Conservation (phyloP, 2,888 invertebrate species). For the Dryococelus australis region DNA sequence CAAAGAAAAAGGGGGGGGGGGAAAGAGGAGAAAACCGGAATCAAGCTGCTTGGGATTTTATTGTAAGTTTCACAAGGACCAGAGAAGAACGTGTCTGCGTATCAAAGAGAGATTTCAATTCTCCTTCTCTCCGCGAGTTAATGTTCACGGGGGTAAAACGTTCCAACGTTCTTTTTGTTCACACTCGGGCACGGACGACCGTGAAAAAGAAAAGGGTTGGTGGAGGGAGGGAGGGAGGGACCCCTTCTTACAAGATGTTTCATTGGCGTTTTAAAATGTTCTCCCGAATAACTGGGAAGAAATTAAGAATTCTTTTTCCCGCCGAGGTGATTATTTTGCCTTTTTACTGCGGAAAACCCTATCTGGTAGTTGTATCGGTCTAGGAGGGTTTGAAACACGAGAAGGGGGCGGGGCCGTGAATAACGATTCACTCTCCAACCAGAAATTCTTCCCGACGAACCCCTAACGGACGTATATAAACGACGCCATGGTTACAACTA, state of each 20-base stretch:
- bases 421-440: background rate
- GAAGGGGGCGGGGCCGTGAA: background rate
- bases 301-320: background rate
- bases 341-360: background rate
- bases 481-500: background rate
- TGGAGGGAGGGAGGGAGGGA: background rate
- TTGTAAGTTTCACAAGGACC: constrained; percentile 2
- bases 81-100: background rate
- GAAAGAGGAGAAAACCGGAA: background rate
- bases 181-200: background rate
- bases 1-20: background rate
- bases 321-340: background rate
- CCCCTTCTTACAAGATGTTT: background rate
- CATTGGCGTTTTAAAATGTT: background rate
- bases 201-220: no score
- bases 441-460: background rate
- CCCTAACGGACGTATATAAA: background rate
- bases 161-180: background rate
- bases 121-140: background rate
- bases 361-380: background rate
- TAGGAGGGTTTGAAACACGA: background rate
- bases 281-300: background rate
- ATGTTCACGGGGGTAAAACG: background rate
- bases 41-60: constrained; percentile 10
- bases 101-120: background rate